Percentiles rank a stretch among this genome's conserved stretches.
These are phyloP conservation scores for Eupithecia insigniata DNA, from an alignment of 2,888 invertebrate species.

Conservation along the genomic window DNA sequence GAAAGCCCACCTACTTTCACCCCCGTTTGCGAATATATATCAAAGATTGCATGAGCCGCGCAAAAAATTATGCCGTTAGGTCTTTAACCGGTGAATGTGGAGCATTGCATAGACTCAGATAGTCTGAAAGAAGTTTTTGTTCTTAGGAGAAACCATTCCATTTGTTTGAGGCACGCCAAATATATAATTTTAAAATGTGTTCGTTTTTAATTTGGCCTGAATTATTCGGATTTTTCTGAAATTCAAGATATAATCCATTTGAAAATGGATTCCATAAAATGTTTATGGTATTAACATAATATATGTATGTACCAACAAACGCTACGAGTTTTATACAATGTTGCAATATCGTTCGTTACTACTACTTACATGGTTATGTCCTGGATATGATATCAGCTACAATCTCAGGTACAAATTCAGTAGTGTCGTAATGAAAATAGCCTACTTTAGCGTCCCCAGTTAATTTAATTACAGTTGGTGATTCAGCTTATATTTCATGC, in stretches of 20 bases:
- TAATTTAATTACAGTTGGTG: slow-evolving; percentile 23
- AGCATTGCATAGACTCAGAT: slow-evolving; percentile 47
- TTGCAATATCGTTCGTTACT: slow-evolving; percentile 6
- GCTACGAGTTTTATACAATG: background rate
- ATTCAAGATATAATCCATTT: background rate
- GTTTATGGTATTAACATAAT: background rate
- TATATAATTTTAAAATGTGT: background rate
- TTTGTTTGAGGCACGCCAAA: background rate
- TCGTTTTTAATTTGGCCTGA: background rate
- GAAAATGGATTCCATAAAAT: background rate
- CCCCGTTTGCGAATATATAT: slow-evolving; percentile 72
- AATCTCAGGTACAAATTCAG: slow-evolving; percentile 16
- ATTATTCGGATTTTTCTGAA: background rate
- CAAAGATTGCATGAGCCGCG: slow-evolving; percentile 61
- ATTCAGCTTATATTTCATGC: slow-evolving; percentile 25
- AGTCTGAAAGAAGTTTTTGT: slow-evolving; percentile 22
- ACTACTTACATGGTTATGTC: background rate
- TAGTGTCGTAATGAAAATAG: slow-evolving; percentile 29
- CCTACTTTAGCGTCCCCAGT: slow-evolving; percentile 26
- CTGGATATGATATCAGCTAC: slow-evolving; percentile 17
- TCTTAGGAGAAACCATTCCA: background rate
- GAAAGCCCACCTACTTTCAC: slow-evolving; percentile 76
- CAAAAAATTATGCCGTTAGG: slow-evolving; percentile 76
- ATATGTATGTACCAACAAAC: background rate
- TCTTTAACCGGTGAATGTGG: slow-evolving; percentile 63